These are phyloP conservation scores for Esox lucius DNA, from an alignment of 2,797 vertebrate genomes.

Conservation along the genomic window DNA sequence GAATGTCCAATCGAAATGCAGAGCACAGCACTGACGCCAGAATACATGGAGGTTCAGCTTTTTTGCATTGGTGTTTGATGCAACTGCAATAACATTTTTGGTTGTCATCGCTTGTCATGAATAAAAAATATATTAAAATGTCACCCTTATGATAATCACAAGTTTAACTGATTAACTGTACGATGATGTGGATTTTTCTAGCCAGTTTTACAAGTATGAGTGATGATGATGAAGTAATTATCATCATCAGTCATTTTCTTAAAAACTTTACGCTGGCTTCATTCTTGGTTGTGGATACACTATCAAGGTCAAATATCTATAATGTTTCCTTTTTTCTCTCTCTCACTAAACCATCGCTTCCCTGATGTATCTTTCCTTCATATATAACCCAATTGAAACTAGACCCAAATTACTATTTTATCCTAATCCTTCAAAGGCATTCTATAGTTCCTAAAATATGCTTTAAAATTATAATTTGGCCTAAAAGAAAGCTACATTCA, in stretches of 20 bases:
- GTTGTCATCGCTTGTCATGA: constrained; percentile 27
- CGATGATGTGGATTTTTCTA: not conserved
- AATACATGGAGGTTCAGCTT: constrained; percentile 34
- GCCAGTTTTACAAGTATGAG: not conserved
- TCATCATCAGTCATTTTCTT: not conserved
- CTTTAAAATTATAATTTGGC: not conserved
- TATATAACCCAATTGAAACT: not conserved
- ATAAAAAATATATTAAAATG: constrained; percentile 38
- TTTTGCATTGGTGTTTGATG: constrained; percentile 4
- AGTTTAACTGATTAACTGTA: not conserved
- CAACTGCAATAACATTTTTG: constrained; percentile 17
- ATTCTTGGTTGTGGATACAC: not conserved
- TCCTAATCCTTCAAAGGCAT: not conserved
- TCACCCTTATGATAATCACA: constrained; percentile 12
- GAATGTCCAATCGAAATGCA: constrained; percentile 28
- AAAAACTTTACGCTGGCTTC: constrained; percentile 9
- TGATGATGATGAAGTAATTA: not conserved
- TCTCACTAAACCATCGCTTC: constrained; percentile 25
- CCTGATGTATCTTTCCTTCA: constrained; percentile 3
- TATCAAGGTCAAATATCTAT: constrained; percentile 2
- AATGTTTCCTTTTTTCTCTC: constrained; percentile 39
- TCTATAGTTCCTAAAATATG: not conserved
- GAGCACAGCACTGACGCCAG: constrained; percentile 22
- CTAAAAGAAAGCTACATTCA: not conserved
- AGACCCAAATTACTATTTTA: not conserved